Percentiles rank a stretch among this genome's conserved stretches.
Conservation (phyloP, 1,140 invertebrate species). For the Cotesia glomerata region DNA sequence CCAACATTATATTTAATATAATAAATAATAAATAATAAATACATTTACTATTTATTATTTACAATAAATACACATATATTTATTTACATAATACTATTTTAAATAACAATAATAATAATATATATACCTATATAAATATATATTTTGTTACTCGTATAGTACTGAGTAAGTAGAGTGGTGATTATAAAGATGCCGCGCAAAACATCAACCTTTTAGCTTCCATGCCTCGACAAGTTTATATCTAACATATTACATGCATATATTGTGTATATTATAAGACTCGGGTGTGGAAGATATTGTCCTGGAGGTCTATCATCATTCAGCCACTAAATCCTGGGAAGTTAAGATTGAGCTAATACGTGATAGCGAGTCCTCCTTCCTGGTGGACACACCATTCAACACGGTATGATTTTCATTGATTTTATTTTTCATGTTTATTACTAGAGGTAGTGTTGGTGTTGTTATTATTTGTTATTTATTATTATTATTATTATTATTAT, state of each 20-base stretch:
- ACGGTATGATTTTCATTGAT: constrained; percentile 5
- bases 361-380: not conserved
- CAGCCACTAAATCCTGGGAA: not conserved
- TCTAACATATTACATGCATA: not conserved
- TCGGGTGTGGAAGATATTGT: not conserved
- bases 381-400: not conserved
- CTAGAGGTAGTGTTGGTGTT: no score
- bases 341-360: not conserved
- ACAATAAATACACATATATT: not conserved
- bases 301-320: not conserved
- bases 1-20: no score
- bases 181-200: not conserved
- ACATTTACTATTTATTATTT: not conserved
- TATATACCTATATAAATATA: not conserved
- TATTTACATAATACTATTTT: not conserved
- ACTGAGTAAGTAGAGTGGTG: no score
- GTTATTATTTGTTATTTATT: no score
- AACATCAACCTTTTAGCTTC: not conserved
- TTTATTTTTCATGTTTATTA: no score
- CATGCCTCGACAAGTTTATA: not conserved
- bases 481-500: no score
- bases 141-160: no score
- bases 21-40: no score
- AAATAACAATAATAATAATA: not conserved
- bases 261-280: not conserved